Evolutionary conservation across 2,888 invertebrate genomes (phyloP).

Genomic region (Odontocolon sp.): DNA sequence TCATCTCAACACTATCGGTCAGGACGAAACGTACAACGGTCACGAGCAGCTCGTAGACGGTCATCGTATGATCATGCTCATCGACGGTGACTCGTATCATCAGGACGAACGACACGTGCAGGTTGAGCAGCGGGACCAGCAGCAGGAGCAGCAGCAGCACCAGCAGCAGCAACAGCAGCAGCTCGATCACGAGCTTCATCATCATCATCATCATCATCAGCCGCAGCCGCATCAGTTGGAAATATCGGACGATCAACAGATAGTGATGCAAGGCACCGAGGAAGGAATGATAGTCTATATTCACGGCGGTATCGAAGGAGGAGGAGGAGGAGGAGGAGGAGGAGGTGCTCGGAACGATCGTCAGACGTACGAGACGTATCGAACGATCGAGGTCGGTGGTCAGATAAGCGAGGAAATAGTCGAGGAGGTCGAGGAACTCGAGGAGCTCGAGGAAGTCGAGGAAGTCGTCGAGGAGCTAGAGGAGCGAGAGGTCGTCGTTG

Average conservation of each 20-base stretch:
- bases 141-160: conserved; percentile 36
- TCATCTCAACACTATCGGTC: conserved; percentile 65
- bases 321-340: too few relatives aligned
- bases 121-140: conserved; percentile 58
- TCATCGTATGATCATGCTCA: conserved; percentile 78
- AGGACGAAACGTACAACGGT: conserved; percentile 74
- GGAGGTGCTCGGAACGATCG: conserved; percentile 68
- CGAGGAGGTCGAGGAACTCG: conserved; percentile 60
- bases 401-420: conserved; percentile 59
- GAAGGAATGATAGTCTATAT: conserved; percentile 78
- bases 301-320: conserved; percentile 72
- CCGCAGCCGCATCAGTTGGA: conserved; percentile 75
- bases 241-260: conserved; percentile 73
- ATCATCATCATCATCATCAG: conserved; percentile 64
- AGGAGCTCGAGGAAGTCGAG: conserved; percentile 48
- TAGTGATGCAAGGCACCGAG: conserved; percentile 75
- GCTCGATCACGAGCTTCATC: conserved; percentile 69
- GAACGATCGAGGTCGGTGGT: conserved; percentile 46
- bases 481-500: conserved; percentile 74
- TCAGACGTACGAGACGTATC: conserved; percentile 65
- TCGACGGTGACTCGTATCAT: conserved; percentile 73
- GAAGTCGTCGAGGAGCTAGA: conserved; percentile 44
- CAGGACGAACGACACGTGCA: conserved; percentile 58
- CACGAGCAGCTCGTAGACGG: conserved; percentile 79
- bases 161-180: conserved; percentile 67